phyloP scores from a whole-genome alignment of 2,888 invertebrate genomes.

The Leptinotarsa rubiginosa region DNA sequence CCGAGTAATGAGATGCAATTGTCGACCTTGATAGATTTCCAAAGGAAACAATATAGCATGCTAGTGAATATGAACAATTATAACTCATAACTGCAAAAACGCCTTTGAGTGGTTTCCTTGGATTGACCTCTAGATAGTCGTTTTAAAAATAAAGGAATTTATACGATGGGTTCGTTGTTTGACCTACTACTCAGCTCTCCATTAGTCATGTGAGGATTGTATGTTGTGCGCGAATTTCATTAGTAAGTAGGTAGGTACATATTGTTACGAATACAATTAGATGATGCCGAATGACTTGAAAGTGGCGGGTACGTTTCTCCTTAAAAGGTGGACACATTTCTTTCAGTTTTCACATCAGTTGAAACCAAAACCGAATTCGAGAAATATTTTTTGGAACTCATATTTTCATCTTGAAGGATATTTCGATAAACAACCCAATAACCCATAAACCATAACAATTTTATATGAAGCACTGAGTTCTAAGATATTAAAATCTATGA shows the following conservation, averaged over 20 bases:
- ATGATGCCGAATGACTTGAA: not conserved
- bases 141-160: not conserved
- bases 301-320: not conserved
- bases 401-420: too few species aligned
- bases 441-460: too few species aligned
- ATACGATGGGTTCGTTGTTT: slow-evolving; percentile 6
- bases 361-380: too few species aligned
- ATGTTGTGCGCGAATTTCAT: not conserved
- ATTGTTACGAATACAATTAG: not conserved
- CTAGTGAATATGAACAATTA: not conserved
- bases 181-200: slow-evolving; percentile 15
- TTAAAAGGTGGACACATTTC: too few species aligned
- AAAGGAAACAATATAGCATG: not conserved
- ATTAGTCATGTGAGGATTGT: slow-evolving; percentile 2
- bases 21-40: slow-evolving; percentile 1
- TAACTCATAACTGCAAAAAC: slow-evolving; percentile 1
- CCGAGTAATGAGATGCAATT: not conserved
- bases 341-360: too few species aligned
- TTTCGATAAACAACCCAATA: too few species aligned
- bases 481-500: too few species aligned
- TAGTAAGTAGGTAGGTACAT: not conserved
- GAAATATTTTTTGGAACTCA: too few species aligned
- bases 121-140: slow-evolving; percentile 4
- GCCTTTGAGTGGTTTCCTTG: slow-evolving; percentile 4
- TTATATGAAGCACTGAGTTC: too few species aligned